Conservation (phyloP, 2,113 vertebrate genomes). For the Micronycteris hirsuta region DNA sequence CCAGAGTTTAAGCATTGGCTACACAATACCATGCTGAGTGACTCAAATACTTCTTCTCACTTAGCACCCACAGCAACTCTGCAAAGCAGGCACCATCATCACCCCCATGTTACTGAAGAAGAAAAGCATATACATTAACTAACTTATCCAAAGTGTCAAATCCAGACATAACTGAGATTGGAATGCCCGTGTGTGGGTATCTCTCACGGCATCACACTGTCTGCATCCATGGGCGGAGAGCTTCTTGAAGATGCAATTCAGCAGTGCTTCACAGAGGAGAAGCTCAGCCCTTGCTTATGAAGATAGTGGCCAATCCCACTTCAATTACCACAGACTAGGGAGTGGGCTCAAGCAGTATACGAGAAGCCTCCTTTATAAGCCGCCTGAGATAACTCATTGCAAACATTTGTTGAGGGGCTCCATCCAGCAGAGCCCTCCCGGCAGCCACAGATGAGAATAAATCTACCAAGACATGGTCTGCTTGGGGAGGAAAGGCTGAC, state of each 20-base stretch:
- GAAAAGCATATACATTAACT: background rate
- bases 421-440: no score
- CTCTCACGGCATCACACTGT: accelerated
- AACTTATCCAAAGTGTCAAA: background rate
- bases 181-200: background rate
- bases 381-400: background rate
- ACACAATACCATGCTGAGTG: background rate
- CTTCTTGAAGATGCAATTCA: background rate
- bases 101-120: background rate
- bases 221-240: background rate
- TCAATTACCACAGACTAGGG: background rate
- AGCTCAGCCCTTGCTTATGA: background rate
- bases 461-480: no score
- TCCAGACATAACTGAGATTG: background rate
- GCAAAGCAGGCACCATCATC: background rate
- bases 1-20: background rate
- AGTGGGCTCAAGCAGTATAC: background rate
- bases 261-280: background rate
- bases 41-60: background rate
- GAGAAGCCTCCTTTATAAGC: background rate
- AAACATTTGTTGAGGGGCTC: background rate
- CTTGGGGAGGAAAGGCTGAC: no score
- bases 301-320: background rate
- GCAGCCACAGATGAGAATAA: no score
- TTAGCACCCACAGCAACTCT: background rate